These are phyloP conservation scores for Takifugu flavidus DNA, from an alignment of 2,113 vertebrate genomes.

Conservation along the genomic window DNA sequence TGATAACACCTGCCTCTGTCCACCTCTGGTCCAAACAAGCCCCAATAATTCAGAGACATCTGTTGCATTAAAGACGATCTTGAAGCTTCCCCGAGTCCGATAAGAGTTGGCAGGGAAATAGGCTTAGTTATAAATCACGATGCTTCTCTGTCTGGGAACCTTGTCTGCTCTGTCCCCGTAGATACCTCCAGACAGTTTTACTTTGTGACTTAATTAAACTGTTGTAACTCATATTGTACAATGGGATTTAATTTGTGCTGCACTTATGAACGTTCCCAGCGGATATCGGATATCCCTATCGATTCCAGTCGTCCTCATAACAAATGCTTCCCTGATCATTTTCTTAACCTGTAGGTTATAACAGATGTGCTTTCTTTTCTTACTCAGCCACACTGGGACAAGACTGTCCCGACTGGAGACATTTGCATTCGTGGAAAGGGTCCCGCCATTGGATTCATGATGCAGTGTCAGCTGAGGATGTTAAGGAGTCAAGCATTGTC, in stretches of 20 bases:
- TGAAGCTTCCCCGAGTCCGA: constrained; percentile 61
- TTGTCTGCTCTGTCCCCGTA: constrained; percentile 42
- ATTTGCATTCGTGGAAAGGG: constrained; percentile 3
- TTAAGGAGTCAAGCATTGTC: neutral
- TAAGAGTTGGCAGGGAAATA: constrained; percentile 58
- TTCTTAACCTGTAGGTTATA: neutral
- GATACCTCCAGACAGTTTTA: constrained; percentile 58
- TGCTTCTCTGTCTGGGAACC: constrained; percentile 54
- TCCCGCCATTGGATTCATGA: neutral
- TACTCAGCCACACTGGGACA: constrained; percentile 3
- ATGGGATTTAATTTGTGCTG: constrained; percentile 35
- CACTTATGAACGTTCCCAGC: constrained; percentile 17
- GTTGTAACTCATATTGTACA: constrained; percentile 44
- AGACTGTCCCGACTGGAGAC: constrained; percentile 18
- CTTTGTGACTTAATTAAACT: constrained; percentile 64
- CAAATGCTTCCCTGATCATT: constrained; percentile 9
- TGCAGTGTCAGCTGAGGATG: neutral
- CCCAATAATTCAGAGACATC: constrained; percentile 72
- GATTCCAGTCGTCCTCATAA: constrained; percentile 31
- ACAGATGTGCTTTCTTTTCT: constrained; percentile 1
- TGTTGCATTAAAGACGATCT: constrained; percentile 69
- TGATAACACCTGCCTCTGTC: constrained; percentile 1
- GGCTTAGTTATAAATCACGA: constrained; percentile 63
- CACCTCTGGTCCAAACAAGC: constrained; percentile 22
- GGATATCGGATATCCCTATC: constrained; percentile 36